phyloP scores from a whole-genome alignment of 2,113 vertebrate genomes.

The Pterocles burchelli region DNA sequence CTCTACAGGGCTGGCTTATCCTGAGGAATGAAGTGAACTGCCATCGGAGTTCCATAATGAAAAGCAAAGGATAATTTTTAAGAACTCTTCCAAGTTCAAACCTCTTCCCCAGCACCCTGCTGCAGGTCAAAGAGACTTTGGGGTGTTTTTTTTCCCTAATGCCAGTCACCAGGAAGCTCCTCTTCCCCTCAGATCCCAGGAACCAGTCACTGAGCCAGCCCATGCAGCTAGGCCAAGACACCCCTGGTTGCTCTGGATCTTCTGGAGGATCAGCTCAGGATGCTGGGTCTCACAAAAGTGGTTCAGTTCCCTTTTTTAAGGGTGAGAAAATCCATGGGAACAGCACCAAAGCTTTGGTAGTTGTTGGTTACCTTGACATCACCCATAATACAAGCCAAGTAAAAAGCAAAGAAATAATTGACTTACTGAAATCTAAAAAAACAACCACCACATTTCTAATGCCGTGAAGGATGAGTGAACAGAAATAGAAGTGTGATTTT shows the following conservation, averaged over 20 bases:
- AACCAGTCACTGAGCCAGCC: not conserved
- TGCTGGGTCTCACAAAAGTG: not conserved
- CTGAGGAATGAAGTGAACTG: not conserved
- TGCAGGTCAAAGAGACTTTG: not conserved
- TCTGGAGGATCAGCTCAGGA: not conserved
- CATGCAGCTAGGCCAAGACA: not conserved
- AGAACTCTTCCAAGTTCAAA: not conserved
- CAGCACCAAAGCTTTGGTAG: not conserved
- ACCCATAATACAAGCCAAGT: not conserved
- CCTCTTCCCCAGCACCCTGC: not conserved
- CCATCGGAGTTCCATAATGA: not conserved
- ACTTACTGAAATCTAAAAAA: constrained; percentile 20
- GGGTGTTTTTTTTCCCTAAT: not conserved
- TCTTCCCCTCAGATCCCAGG: not conserved
- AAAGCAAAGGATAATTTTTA: not conserved
- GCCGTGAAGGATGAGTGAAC: not conserved
- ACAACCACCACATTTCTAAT: not conserved
- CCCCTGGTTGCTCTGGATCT: not conserved
- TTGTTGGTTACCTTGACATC: not conserved
- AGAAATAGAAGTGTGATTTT: constrained; percentile 31
- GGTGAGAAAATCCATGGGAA: not conserved
- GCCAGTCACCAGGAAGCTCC: not conserved
- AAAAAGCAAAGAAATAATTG: constrained; percentile 34
- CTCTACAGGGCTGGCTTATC: not conserved
- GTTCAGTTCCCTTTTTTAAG: not conserved